Base-by-base conservation (phyloP, 2,888 invertebrate species). In the Heliconius hortense region DNA sequence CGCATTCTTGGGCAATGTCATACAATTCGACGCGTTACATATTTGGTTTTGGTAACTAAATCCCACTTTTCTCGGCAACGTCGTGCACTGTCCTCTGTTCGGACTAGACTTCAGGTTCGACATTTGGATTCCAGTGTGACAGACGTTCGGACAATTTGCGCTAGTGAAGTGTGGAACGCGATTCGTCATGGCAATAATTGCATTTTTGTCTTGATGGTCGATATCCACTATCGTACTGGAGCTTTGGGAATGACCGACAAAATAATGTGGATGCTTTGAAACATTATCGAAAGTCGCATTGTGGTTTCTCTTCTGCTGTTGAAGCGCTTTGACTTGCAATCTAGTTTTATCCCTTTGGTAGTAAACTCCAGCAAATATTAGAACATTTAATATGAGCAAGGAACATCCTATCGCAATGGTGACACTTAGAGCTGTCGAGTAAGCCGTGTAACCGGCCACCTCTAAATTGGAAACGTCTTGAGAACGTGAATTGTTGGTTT, bases 141-240 rank as follows among this genome's bases (percentile, higher is more conserved):
- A 95, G 69, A 95, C 95, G 79, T 95, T 94, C 48, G 94, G 94
- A 81, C 94, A 94, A 78, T 92, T 93, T n/a, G 90, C 79, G 75
- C 89, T 91, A 35, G 93, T 89, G 80, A 94, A 94, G 81, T 94
- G 94, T 11, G 93, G 94, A 56, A 93, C 93, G 71, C 93, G 87
- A 81, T 94, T 93, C 74, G 93, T 92, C 90, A 94, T 93, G 35
- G 94, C 92, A 68, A 94, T 94, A 64, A 94, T 94, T 60, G 94
- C 92, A 82, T 93, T 94, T 82, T 94, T 94, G 81, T 94, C 97
- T 89, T 97, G 97, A 88, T 96, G 96, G 85, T 97, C 97, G 53
- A 97, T 97, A 84, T 97, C 97, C 8, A 97, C 97, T 78, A 97
- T 97, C 56, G 97, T 97, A 87, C 97, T 97, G 53, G 96, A 96